These are phyloP conservation scores for Mantis religiosa DNA, from an alignment of 2,888 invertebrate species.

Conservation along the genomic window DNA sequence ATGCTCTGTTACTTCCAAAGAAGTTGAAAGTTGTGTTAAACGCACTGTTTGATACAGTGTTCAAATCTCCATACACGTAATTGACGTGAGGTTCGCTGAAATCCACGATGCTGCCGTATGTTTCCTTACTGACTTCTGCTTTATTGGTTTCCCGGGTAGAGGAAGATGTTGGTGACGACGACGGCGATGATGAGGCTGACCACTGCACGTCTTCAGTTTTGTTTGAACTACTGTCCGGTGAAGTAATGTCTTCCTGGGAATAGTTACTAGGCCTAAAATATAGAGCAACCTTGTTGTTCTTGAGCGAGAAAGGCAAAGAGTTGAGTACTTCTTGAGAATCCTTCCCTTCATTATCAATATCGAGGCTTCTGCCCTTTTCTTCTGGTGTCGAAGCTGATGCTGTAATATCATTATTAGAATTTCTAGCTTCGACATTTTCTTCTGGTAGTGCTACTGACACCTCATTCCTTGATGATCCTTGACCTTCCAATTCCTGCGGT, in stretches of 20 bases:
- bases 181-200: background rate
- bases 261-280: conserved; percentile 44
- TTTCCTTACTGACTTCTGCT: conserved; percentile 28
- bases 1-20: background rate
- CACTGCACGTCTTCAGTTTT: background rate
- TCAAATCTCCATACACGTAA: conserved; percentile 35
- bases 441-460: conserved; percentile 41
- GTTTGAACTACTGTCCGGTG: background rate
- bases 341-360: background rate
- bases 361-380: background rate
- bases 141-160: conserved; percentile 33
- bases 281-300: conserved; percentile 57
- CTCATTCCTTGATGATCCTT: conserved; percentile 48
- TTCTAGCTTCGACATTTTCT: background rate
- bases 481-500: conserved; percentile 44
- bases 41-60: background rate
- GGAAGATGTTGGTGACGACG: background rate
- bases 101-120: conserved; percentile 34
- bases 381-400: background rate
- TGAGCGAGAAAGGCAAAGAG: conserved; percentile 45
- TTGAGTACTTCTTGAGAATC: background rate
- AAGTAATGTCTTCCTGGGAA: background rate
- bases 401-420: background rate
- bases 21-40: background rate
- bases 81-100: conserved; percentile 36